Evolutionary conservation across 2,888 invertebrate species (phyloP), one percentile per base, ranked within the genome.

Genomic region (Microplitis deprimator): DNA sequence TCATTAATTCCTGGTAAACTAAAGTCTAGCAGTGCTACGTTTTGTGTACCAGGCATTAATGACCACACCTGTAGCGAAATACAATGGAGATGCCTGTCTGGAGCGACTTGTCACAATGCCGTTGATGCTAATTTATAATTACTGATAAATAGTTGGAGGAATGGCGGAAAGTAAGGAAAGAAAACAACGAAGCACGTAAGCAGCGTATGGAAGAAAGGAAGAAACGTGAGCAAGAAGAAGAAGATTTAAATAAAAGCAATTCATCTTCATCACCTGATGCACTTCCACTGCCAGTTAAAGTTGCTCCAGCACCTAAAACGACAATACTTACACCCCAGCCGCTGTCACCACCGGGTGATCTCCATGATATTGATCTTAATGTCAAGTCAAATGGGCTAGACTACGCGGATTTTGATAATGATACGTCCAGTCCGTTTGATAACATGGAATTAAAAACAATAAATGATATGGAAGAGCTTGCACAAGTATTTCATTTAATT

Each of bases 381-480:
- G 78, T 81, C 5, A 80, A 78, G 81, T 81, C 83, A 39, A 89
- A 89, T 77, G 88, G 87, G 64, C 79, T 90, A 68, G 85, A 89
- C 74, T 86, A 85, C 74, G 94, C 94, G 80, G 97, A 97, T 89
- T 98, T 98, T 91, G 97, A 97, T 90, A 94, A 95, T 87, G 97
- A 97, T 87, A 96, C 95, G 71, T 96, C 96, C 74, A 97, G 96
- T 89, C 97, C 97, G 0, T 98, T 98, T 91, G 97, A 98, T 91
- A 96, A 96, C 91, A 94, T 97, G 90, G 97, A 96, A 90, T 90
- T 98, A 73, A 96, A 97, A 90, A 96, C 96, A 64, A 95, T 98
- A 78, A 97, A 98, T 91, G 97, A 97, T 87, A 94, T 97, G 92
- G 97, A 96, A 90, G 94, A 96, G 87, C 91, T 98, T 81, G 97